A percentile compares a stretch with the other conserved stretches of the same genome.
These are phyloP conservation scores for Sphaeramia orbicularis DNA, from an alignment of 2,797 vertebrate species.

Conservation along the genomic window DNA sequence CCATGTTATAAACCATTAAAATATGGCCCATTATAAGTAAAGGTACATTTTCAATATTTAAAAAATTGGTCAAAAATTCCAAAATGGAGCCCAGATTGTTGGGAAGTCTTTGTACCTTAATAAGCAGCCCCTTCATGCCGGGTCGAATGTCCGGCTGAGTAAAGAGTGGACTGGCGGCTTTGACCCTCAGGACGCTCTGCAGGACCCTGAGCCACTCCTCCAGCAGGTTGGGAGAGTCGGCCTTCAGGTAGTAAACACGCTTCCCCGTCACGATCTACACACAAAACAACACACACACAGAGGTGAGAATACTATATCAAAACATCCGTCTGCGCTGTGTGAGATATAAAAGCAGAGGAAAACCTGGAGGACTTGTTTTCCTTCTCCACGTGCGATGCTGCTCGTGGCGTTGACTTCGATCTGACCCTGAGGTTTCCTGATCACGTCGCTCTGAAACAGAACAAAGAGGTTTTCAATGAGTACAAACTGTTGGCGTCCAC, in stretches of 20 bases:
- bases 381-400: slow-evolving; percentile 92
- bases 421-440: slow-evolving; percentile 96
- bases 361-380: slow-evolving; percentile 98
- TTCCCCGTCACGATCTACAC: slow-evolving; percentile 93
- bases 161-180: slow-evolving; percentile 92
- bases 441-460: slow-evolving; percentile 94
- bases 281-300: background rate
- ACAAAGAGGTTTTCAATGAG: too few species aligned
- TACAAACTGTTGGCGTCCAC: too few species aligned
- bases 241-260: slow-evolving; percentile 92
- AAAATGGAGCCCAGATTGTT: too few species aligned
- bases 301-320: too few species aligned
- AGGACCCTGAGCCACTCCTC: slow-evolving; percentile 97
- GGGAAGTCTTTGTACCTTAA: slow-evolving; percentile 85
- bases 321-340: too few species aligned
- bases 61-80: background rate
- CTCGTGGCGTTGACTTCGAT: slow-evolving; percentile 94
- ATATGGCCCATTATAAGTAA: too few species aligned
- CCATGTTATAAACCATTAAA: too few species aligned
- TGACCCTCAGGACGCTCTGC: slow-evolving; percentile 93
- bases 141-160: slow-evolving; percentile 91
- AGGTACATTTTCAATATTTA: too few species aligned
- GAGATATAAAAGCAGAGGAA: too few species aligned
- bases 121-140: slow-evolving; percentile 90
- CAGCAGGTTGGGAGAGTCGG: slow-evolving; percentile 97